Evolutionary conservation across 2,888 invertebrate species (phyloP), one percentile per base, ranked within the genome.

Genomic region (Acanthosepion esculentum): DNA sequence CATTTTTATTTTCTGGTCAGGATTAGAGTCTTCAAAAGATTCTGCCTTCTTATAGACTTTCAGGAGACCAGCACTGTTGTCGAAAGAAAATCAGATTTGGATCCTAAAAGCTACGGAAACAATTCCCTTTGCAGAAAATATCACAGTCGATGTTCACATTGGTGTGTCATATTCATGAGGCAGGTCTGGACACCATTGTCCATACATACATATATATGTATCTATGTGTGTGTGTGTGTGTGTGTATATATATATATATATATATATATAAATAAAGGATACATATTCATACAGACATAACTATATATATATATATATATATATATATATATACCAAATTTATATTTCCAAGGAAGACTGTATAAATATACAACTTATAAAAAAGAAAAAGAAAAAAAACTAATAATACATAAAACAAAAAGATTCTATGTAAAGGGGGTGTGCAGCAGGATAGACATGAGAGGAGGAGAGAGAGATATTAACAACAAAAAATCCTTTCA

Each of bases 1-100:
- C n/a, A 12, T 78, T n/a, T 78, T 78, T 78, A n/a, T 78, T 78
- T 78, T 78, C n/a, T 78, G 78, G 78, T n/a, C 78, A 78, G 78
- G 78, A 78, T 78, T 78, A 78, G 78, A 78, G 78, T 78, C 78
- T 78, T 78, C 78, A 78, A 78, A 78, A 78, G 78, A n/a, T n/a
- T 78, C n/a, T n/a, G 78, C n/a, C n/a, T 78, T 78, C 78, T n/a
- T 20, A 78, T 18, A 78, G 78, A 78, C 78, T 78, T 78, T 78
- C 78, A 78, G 78, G 78, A 78, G 78, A 78, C 78, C 78, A 15
- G 78, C n/a, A 78, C 78, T 78, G 78, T 78, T 78, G 78, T 78
- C 78, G n/a, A 78, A 78, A 78, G 78, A 78, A 78, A 78, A 78
- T 78, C 78, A 78, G 78, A 78, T 78, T 78, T 78, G 78, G 78